phyloP scores from a whole-genome alignment of 2,113 vertebrate genomes.

The Thunnus maccoyii region DNA sequence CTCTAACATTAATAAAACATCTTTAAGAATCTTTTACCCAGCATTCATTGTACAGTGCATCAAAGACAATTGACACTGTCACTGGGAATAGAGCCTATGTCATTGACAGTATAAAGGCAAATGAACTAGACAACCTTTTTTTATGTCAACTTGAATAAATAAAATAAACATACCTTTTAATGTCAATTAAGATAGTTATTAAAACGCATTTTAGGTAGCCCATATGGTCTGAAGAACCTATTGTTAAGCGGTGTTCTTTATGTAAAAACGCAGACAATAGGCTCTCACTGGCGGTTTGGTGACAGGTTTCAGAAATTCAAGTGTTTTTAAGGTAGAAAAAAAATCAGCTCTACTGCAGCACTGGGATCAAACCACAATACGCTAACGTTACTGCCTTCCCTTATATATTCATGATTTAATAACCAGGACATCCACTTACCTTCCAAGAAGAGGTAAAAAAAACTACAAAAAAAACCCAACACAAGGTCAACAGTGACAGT shows the following conservation, averaged over 20 bases:
- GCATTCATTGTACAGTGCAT: not conserved
- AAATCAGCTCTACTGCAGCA: conserved; percentile 7
- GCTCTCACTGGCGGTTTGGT: not conserved
- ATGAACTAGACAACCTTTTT: not conserved
- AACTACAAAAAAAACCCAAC: not conserved
- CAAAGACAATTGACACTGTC: not conserved
- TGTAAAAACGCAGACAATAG: conserved; percentile 48
- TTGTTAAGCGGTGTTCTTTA: not conserved
- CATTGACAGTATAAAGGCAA: not conserved
- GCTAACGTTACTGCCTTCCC: conserved; percentile 15
- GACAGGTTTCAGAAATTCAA: conserved; percentile 14
- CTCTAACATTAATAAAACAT: not conserved
- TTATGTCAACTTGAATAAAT: not conserved
- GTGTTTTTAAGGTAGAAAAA: not conserved
- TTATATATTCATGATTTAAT: not conserved
- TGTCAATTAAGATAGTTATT: not conserved
- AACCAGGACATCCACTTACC: conserved; percentile 49
- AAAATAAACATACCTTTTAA: not conserved
- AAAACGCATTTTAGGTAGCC: not conserved
- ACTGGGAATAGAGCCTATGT: not conserved
- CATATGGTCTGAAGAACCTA: not conserved
- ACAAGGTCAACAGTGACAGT: not conserved
- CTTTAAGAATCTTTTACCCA: not conserved
- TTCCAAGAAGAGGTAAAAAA: conserved; percentile 6
- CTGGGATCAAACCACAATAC: not conserved